Conservation (phyloP, 2,888 invertebrate genomes). For the Acanthopleura granulata region DNA sequence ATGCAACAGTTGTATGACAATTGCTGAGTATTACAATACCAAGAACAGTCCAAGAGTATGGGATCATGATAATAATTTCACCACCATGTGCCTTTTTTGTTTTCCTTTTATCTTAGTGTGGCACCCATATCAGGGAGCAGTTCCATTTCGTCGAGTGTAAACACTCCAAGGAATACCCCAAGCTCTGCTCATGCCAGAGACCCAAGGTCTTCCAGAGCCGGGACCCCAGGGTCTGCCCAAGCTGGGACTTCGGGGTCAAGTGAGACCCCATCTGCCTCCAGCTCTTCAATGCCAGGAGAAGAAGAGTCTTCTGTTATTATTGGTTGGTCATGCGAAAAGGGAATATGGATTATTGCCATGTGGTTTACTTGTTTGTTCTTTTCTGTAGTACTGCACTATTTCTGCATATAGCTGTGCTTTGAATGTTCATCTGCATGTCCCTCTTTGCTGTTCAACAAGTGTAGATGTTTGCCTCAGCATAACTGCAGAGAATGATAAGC, state of each 20-base stretch:
- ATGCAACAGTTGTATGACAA: too few species aligned
- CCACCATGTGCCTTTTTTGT: too few species aligned
- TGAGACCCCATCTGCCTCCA: constrained; percentile 25
- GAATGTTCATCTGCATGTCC: too few species aligned
- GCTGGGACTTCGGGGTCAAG: background rate
- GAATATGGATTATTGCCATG: background rate
- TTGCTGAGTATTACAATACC: too few species aligned
- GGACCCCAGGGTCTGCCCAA: background rate
- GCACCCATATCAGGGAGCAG: background rate
- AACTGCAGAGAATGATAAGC: too few species aligned
- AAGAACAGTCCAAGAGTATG: too few species aligned
- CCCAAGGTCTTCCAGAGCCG: background rate
- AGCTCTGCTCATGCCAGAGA: background rate
- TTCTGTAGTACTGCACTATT: too few species aligned
- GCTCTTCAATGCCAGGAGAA: constrained; percentile 34
- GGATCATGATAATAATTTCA: too few species aligned
- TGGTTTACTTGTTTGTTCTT: too few species aligned
- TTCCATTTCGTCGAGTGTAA: background rate
- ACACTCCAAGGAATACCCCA: background rate
- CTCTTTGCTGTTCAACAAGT: too few species aligned
- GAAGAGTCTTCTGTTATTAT: constrained; percentile 38
- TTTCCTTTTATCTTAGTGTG: background rate
- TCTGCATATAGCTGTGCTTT: too few species aligned
- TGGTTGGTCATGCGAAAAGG: constrained; percentile 28
- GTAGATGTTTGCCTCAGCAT: too few species aligned